These are phyloP conservation scores for Achatina immaculata DNA, from an alignment of 1,140 invertebrate genomes.

Conservation along the genomic window DNA sequence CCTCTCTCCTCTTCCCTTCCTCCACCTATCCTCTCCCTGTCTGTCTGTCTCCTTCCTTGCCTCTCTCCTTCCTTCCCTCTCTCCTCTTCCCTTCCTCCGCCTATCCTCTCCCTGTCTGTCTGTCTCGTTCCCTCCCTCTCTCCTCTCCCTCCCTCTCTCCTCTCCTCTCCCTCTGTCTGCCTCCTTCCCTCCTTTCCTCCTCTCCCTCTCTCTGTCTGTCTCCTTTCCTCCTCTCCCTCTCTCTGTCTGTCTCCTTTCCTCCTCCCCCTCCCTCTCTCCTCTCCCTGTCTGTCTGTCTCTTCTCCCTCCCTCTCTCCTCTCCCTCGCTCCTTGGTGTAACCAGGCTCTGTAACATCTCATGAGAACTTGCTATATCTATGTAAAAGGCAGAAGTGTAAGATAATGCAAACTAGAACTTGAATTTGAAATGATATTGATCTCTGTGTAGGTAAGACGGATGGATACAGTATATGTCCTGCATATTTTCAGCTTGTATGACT, in stretches of 20 bases:
- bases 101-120: too few species aligned
- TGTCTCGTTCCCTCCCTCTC: neutral
- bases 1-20: too few species aligned
- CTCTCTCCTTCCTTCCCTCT: constrained; percentile 10
- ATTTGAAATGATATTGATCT: too few species aligned
- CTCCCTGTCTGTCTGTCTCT: constrained; percentile 25
- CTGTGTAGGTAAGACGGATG: too few species aligned
- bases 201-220: neutral
- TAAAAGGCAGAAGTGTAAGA: too few species aligned
- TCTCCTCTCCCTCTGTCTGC: too few species aligned
- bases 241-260: constrained; percentile 21
- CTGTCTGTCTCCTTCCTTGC: neutral
- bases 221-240: constrained; percentile 1
- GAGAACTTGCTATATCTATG: too few species aligned
- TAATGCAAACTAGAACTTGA: too few species aligned
- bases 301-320: constrained; percentile 1
- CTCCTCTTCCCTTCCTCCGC: neutral
- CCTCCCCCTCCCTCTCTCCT: constrained; percentile 3
- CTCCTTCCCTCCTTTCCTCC: neutral
- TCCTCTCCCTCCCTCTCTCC: constrained; percentile 17
- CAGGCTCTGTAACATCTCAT: too few species aligned
- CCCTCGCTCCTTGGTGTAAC: constrained; percentile 23
- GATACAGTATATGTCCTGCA: too few species aligned
- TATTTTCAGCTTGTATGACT: too few species aligned
- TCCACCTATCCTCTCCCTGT: too few species aligned